phyloP scores from a whole-genome alignment of 2,113 vertebrate genomes.

The Nannobrachium achirus region DNA sequence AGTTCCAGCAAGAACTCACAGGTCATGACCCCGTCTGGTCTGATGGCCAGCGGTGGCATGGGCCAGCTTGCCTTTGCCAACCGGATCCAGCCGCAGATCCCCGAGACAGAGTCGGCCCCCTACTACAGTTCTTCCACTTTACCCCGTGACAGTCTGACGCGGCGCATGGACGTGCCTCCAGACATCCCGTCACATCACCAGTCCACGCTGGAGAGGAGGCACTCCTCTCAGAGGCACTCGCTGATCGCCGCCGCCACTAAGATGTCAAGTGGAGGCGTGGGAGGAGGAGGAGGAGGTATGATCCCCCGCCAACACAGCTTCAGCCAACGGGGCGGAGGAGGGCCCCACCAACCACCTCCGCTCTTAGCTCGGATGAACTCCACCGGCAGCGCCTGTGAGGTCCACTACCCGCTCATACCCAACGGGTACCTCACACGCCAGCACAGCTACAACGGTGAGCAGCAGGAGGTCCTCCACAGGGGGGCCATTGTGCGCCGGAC shows the following conservation, averaged over 20 bases:
- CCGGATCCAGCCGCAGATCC: conserved; percentile 83
- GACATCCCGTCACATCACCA: conserved; percentile 76
- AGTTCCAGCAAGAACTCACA: conserved; percentile 73
- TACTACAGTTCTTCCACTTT: conserved; percentile 85
- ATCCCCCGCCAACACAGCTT: conserved; percentile 85
- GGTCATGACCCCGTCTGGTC: conserved; percentile 73
- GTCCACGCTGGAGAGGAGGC: conserved; percentile 80
- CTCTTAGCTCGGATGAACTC: conserved; percentile 86
- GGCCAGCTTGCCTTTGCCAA: conserved; percentile 77
- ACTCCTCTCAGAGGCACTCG: conserved; percentile 82
- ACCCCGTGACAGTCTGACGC: conserved; percentile 84
- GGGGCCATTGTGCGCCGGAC: conserved; percentile 79
- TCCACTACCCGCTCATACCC: conserved; percentile 79
- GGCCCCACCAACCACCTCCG: conserved; percentile 76
- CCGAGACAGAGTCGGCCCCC: conserved; percentile 76
- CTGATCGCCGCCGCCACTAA: conserved; percentile 77
- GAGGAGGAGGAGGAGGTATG: conserved; percentile 65
- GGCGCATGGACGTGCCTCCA: conserved; percentile 88
- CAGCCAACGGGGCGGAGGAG: conserved; percentile 71
- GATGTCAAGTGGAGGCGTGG: conserved; percentile 56
- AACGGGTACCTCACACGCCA: conserved; percentile 80
- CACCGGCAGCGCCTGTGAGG: conserved; percentile 79
- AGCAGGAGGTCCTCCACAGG: conserved; percentile 77
- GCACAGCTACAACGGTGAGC: conserved; percentile 82
- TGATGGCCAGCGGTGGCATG: conserved; percentile 63